Conservation (phyloP, 1,140 invertebrate genomes). For the Wiebesia pumilae region DNA sequence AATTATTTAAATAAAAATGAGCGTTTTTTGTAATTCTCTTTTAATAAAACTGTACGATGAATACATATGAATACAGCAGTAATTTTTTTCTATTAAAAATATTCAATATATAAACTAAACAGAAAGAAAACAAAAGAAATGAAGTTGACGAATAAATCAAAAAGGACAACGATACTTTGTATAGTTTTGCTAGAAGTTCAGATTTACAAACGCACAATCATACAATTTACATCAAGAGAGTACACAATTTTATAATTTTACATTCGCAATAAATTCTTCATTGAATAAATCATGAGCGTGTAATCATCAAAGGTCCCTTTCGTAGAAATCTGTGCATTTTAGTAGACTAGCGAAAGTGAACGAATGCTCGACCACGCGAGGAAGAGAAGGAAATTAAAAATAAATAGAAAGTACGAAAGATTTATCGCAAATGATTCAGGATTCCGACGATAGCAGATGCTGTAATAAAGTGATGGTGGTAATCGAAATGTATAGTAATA, state of each 20-base stretch:
- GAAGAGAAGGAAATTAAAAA: neutral
- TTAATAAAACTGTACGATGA: too few relatives aligned
- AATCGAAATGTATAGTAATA: conserved; percentile 47
- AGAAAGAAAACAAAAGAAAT: neutral
- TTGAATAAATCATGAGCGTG: conserved; percentile 22
- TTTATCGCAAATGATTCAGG: conserved; percentile 27
- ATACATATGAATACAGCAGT: too few relatives aligned
- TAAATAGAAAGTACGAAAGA: conserved; percentile 28
- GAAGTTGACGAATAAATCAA: neutral
- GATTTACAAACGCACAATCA: neutral
- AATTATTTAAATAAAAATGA: too few relatives aligned
- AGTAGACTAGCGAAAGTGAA: neutral
- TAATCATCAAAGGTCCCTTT: conserved; percentile 1
- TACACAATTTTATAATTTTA: neutral
- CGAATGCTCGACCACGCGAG: neutral
- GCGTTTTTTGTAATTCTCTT: too few relatives aligned
- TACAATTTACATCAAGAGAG: neutral
- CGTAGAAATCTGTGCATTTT: neutral
- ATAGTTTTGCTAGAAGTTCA: neutral
- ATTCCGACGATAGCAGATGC: conserved; percentile 7
- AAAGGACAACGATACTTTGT: neutral
- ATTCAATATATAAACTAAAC: neutral
- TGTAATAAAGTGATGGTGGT: neutral
- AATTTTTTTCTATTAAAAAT: too few relatives aligned
- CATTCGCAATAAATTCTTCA: neutral